These are phyloP conservation scores for Megaleporinus macrocephalus DNA, from an alignment of 2,113 vertebrate species.

Conservation along the genomic window DNA sequence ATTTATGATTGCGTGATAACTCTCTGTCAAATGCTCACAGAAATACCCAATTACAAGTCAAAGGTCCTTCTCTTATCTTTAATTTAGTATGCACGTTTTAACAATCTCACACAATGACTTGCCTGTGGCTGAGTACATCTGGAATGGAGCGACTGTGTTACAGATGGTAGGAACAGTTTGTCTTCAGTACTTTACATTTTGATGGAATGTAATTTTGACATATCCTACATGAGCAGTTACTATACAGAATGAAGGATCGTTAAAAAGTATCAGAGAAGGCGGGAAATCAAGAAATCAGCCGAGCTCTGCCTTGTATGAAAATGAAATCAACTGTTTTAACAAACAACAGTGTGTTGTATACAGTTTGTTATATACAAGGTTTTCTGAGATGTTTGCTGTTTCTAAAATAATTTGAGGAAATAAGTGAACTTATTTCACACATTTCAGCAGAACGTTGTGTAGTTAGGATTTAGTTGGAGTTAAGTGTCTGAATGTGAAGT, in stretches of 20 bases:
- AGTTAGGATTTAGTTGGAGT: too few relatives aligned
- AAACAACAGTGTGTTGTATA: too few relatives aligned
- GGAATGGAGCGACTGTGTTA: slow-evolving; percentile 13
- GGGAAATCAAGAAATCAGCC: background rate
- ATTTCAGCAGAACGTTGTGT: too few relatives aligned
- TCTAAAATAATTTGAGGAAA: background rate
- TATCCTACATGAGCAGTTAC: background rate
- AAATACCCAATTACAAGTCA: slow-evolving; percentile 40
- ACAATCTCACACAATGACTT: background rate
- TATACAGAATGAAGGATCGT: background rate
- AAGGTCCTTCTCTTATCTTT: slow-evolving; percentile 60
- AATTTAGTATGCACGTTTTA: slow-evolving; percentile 31
- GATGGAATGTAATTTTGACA: background rate
- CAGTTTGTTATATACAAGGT: too few relatives aligned
- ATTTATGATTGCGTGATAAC: slow-evolving; percentile 41
- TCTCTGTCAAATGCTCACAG: slow-evolving; percentile 1
- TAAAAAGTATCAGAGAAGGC: background rate
- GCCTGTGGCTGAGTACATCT: slow-evolving; percentile 17
- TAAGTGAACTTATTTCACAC: background rate
- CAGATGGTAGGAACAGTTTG: slow-evolving; percentile 32
- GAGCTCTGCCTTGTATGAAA: background rate
- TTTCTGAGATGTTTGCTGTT: too few relatives aligned
- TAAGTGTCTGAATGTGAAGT: too few relatives aligned
- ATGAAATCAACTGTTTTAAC: background rate
- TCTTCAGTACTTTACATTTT: background rate